These are phyloP conservation scores for Drosophila sucinea DNA, from an alignment of 1,140 invertebrate species.

Conservation along the genomic window DNA sequence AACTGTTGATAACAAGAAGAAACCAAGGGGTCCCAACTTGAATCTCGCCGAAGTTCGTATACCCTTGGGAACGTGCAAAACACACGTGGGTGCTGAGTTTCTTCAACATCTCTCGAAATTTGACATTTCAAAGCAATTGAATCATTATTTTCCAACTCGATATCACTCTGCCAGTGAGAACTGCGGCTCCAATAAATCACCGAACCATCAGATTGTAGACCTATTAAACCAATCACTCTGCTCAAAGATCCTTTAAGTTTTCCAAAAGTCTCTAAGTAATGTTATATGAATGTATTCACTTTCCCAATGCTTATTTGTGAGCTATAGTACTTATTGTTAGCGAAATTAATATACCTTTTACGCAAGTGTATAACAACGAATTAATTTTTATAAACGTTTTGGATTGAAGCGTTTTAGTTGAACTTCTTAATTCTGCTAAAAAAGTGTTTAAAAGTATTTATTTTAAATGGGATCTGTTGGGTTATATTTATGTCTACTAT, in stretches of 20 bases:
- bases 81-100: too few relatives aligned
- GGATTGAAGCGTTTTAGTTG: conserved; percentile 12
- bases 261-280: too few relatives aligned
- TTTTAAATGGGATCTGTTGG: conserved; percentile 25
- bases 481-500: conserved; percentile 25
- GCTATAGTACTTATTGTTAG: not conserved
- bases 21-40: not conserved
- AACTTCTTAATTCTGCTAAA: not conserved
- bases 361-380: not conserved
- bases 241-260: too few relatives aligned
- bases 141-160: too few relatives aligned
- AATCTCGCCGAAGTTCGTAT: not conserved
- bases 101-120: not conserved
- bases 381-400: not conserved
- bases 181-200: too few relatives aligned
- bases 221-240: too few relatives aligned
- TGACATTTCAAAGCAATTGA: too few relatives aligned
- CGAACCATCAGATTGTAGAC: too few relatives aligned
- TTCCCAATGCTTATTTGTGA: too few relatives aligned
- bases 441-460: not conserved
- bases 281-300: too few relatives aligned
- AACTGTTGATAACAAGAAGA: not conserved
- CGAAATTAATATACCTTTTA: not conserved
- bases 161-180: too few relatives aligned
- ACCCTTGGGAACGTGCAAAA: not conserved